phyloP scores from a whole-genome alignment of 2,113 vertebrate genomes.

The Oryzias melastigma region DNA sequence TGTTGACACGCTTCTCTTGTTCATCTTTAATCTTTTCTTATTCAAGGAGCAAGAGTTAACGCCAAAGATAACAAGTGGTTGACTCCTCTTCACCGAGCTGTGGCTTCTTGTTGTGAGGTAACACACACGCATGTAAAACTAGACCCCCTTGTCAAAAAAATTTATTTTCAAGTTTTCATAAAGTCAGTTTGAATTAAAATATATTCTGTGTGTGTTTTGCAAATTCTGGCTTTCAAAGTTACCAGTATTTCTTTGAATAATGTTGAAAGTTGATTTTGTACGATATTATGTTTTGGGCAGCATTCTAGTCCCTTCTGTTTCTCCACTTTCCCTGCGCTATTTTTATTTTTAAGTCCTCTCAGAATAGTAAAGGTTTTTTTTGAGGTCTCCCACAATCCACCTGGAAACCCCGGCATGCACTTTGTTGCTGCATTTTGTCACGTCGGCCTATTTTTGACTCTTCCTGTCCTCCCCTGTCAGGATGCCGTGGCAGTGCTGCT shows the following conservation, averaged over 20 bases:
- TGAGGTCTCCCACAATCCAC: slow-evolving; percentile 18
- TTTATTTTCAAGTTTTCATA: background rate
- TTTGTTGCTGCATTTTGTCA: slow-evolving; percentile 5
- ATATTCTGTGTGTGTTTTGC: no score
- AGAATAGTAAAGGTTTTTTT: slow-evolving; percentile 38
- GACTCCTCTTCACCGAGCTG: slow-evolving; percentile 97
- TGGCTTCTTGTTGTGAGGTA: slow-evolving; percentile 98
- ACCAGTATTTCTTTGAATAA: slow-evolving; percentile 19
- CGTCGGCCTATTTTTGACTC: slow-evolving; percentile 2
- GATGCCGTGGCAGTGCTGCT: slow-evolving; percentile 92
- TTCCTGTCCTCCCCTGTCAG: slow-evolving; percentile 64
- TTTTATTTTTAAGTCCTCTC: slow-evolving; percentile 11
- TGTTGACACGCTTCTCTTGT: slow-evolving; percentile 8
- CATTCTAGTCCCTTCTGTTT: slow-evolving; percentile 12
- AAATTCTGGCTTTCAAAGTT: slow-evolving; percentile 16
- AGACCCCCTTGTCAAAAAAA: no score
- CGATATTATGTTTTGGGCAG: slow-evolving; percentile 13
- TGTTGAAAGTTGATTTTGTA: slow-evolving; percentile 1
- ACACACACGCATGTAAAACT: background rate
- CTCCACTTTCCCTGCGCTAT: slow-evolving; percentile 15
- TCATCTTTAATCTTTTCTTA: slow-evolving; percentile 3
- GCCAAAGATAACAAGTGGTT: slow-evolving; percentile 99
- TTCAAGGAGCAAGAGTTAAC: slow-evolving; percentile 96
- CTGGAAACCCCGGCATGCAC: slow-evolving; percentile 17
- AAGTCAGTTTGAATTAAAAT: no score